These are phyloP conservation scores for Triplophysa yarkandensis DNA, from an alignment of 2,797 vertebrate species.

Conservation along the genomic window DNA sequence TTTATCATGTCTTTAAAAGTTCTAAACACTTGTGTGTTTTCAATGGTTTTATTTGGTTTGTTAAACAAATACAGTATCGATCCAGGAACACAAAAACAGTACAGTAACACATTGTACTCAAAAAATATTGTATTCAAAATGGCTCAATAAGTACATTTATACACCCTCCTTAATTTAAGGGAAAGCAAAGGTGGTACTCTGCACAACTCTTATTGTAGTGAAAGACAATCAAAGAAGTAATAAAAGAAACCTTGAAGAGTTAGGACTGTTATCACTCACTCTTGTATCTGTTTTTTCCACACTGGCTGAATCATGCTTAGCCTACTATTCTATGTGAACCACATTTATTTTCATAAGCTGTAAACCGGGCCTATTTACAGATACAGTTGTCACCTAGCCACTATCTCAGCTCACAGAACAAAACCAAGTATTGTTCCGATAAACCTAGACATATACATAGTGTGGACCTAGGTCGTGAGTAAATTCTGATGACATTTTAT, in stretches of 20 bases:
- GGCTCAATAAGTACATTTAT: not conserved
- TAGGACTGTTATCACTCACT: slow-evolving; percentile 53
- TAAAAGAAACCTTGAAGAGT: slow-evolving; percentile 52
- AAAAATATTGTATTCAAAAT: too few relatives aligned
- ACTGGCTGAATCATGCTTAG: slow-evolving; percentile 29
- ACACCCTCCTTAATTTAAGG: not conserved
- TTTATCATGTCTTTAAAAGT: too few relatives aligned
- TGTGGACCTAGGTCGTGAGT: too few relatives aligned
- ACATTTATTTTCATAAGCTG: not conserved
- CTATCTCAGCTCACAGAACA: too few relatives aligned
- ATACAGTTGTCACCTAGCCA: not conserved
- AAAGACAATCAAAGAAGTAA: slow-evolving; percentile 51
- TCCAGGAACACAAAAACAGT: too few relatives aligned
- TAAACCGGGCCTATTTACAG: slow-evolving; percentile 28
- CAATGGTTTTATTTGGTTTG: too few relatives aligned
- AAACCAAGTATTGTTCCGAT: too few relatives aligned
- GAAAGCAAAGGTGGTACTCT: not conserved
- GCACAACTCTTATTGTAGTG: slow-evolving; percentile 32
- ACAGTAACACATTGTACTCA: too few relatives aligned
- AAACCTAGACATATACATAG: too few relatives aligned
- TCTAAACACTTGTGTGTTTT: too few relatives aligned
- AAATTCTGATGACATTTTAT: slow-evolving; percentile 3
- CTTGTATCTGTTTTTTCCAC: slow-evolving; percentile 45
- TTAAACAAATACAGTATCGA: too few relatives aligned
- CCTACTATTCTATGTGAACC: slow-evolving; percentile 9